Conservation (phyloP, 2,113 vertebrate genomes). For the Speoplatyrhinus poulsoni region DNA sequence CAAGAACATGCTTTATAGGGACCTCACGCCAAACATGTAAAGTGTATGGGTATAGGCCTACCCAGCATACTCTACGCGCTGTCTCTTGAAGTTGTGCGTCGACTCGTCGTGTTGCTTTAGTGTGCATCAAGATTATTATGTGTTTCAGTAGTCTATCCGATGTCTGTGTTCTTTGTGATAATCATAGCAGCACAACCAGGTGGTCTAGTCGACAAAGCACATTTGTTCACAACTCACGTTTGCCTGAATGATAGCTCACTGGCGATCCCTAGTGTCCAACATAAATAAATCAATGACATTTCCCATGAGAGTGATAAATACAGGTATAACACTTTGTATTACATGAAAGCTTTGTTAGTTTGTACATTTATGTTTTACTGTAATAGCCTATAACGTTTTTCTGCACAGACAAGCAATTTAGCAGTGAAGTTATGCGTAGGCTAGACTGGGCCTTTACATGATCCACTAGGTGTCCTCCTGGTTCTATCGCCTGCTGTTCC, state of each 20-base stretch:
- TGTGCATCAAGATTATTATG: not conserved
- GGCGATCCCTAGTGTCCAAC: slow-evolving; percentile 56
- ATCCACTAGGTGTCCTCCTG: no score
- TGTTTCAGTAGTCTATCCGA: slow-evolving; percentile 19
- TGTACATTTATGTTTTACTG: not conserved
- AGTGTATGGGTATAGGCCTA: not conserved
- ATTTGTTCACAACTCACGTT: slow-evolving; percentile 72
- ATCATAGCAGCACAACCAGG: slow-evolving; percentile 40
- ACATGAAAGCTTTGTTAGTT: no score
- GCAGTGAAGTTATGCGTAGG: no score
- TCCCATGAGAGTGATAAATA: not conserved
- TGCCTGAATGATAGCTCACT: slow-evolving; percentile 34
- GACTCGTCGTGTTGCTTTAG: not conserved
- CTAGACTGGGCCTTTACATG: no score
- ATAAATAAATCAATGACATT: slow-evolving; percentile 2
- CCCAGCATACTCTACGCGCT: slow-evolving; percentile 26
- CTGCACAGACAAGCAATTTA: not conserved
- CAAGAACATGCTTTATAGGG: not conserved
- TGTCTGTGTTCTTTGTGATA: slow-evolving; percentile 27
- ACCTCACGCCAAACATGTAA: not conserved
- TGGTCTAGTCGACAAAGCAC: slow-evolving; percentile 40
- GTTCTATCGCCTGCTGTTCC: no score
- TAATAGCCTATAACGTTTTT: not conserved
- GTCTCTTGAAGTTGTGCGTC: slow-evolving; percentile 28
- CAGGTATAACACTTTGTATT: not conserved